Evolutionary conservation across 2,113 vertebrate species (phyloP).

Genomic region (Etheostoma spectabile): DNA sequence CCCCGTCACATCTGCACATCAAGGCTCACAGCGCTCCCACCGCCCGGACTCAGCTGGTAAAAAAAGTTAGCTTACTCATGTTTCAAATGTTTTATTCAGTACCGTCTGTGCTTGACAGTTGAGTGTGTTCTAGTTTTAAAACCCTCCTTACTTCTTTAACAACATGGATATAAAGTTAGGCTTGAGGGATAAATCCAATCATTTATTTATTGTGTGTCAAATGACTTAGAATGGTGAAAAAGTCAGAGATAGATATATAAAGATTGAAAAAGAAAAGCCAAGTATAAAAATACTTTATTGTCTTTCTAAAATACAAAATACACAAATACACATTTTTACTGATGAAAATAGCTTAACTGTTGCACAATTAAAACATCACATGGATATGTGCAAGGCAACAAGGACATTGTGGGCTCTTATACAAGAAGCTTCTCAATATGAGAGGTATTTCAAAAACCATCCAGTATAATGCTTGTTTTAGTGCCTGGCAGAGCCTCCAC

Average conservation of each 20-base stretch:
- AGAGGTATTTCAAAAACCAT: conserved; percentile 36
- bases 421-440: background rate
- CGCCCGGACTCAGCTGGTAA: conserved; percentile 46
- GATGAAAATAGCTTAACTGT: background rate
- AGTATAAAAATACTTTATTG: background rate
- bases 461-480: conserved; percentile 19
- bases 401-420: background rate
- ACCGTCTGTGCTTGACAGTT: conserved; percentile 40
- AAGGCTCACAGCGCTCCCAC: conserved; percentile 44
- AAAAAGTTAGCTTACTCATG: conserved; percentile 36
- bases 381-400: background rate
- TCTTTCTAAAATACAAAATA: background rate
- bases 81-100: conserved; percentile 74
- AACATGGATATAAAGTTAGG: conserved; percentile 5
- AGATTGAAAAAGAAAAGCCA: background rate
- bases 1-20: conserved; percentile 72
- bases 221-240: background rate
- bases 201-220: too few species aligned
- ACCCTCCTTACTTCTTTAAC: conserved; percentile 10
- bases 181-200: background rate
- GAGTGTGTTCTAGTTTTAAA: conserved; percentile 14
- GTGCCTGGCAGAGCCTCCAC: conserved; percentile 13
- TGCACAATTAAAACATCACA: background rate
- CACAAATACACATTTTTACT: background rate
- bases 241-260: background rate